phyloP scores from a whole-genome alignment of 1,140 invertebrate species.

The Calliopsis andreniformis region DNA sequence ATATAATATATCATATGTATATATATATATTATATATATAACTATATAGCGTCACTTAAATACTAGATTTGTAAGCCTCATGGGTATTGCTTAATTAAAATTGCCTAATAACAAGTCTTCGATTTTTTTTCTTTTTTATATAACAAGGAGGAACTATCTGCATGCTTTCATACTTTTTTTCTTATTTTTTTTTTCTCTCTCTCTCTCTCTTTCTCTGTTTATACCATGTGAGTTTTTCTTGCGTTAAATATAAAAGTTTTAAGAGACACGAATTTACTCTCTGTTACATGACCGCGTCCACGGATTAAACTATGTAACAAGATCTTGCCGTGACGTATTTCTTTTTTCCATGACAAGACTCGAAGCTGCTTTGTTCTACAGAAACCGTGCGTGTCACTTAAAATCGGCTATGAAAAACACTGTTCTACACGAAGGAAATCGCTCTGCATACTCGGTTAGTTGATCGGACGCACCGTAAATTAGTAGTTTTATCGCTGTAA shows the following conservation, averaged over 20 bases:
- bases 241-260: constrained; percentile 44
- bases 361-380: no score
- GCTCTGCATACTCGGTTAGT: neutral
- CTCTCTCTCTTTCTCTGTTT: constrained; percentile 15
- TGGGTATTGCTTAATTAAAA: constrained; percentile 78
- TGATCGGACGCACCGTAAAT: constrained; percentile 33
- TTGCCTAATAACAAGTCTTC: constrained; percentile 77
- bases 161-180: constrained; percentile 64
- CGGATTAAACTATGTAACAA: constrained; percentile 52
- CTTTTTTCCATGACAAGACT: no score
- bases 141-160: constrained; percentile 77
- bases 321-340: constrained; percentile 4
- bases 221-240: constrained; percentile 65
- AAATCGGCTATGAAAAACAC: neutral
- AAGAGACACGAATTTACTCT: constrained; percentile 46
- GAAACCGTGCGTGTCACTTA: neutral
- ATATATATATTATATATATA: constrained; percentile 65
- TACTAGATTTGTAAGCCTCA: constrained; percentile 74
- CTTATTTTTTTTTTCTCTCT: constrained; percentile 22
- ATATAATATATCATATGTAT: constrained; percentile 60
- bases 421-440: neutral
- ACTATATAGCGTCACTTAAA: constrained; percentile 69
- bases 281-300: constrained; percentile 34
- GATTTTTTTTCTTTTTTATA: constrained; percentile 65
- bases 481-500: neutral